Evolutionary conservation across 2,888 invertebrate species (phyloP).

Genomic region (Heliconius ismenius): DNA sequence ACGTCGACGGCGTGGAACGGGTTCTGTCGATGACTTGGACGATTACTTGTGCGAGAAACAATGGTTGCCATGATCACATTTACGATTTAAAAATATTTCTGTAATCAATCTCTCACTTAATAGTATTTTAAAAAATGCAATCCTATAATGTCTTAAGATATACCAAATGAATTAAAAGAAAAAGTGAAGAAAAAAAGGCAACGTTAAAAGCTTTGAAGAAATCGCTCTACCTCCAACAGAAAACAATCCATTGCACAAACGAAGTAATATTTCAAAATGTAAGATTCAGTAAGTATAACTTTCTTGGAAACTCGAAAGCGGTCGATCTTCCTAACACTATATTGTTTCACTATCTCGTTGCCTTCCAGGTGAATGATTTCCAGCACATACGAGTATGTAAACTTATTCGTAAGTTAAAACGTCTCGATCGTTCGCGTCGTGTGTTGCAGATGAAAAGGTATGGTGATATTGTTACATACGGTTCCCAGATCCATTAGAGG

Average conservation of each 20-base stretch:
- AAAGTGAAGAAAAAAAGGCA: slow-evolving; percentile 44
- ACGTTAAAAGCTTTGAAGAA: slow-evolving; percentile 50
- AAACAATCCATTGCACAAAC: slow-evolving; percentile 51
- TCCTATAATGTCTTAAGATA: background rate
- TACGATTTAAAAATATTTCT: slow-evolving; percentile 44
- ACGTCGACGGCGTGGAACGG: slow-evolving; percentile 79
- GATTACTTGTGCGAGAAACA: slow-evolving; percentile 77
- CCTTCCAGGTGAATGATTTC: slow-evolving; percentile 65
- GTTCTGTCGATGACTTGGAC: slow-evolving; percentile 78
- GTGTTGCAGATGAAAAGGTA: slow-evolving; percentile 37
- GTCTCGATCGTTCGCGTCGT: slow-evolving; percentile 38
- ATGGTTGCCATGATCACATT: slow-evolving; percentile 65
- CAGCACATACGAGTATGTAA: slow-evolving; percentile 37
- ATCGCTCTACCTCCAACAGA: slow-evolving; percentile 34
- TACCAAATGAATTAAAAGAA: background rate
- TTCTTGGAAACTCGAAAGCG: slow-evolving; percentile 62
- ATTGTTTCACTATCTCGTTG: slow-evolving; percentile 67
- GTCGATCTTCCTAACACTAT: slow-evolving; percentile 63
- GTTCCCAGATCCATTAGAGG: slow-evolving; percentile 51
- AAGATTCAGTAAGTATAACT: slow-evolving; percentile 60
- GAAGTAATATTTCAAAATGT: slow-evolving; percentile 45
- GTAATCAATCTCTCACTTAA: background rate
- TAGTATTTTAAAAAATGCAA: background rate
- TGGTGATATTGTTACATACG: slow-evolving; percentile 45
- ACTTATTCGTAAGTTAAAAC: slow-evolving; percentile 42